Conservation (phyloP, 2,113 vertebrate genomes). For the Gavialis gangeticus region DNA sequence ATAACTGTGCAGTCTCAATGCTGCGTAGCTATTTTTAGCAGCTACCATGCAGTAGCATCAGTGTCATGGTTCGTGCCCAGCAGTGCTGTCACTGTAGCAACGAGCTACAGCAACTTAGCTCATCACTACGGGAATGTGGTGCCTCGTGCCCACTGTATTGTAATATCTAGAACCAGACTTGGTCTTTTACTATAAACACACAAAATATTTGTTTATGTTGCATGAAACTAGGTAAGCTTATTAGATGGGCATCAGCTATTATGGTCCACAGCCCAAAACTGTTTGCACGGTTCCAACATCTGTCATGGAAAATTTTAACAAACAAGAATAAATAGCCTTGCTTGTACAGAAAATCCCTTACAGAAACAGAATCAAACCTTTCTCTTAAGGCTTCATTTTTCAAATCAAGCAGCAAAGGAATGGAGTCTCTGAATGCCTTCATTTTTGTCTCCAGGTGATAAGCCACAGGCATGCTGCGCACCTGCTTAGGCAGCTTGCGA, state of each 20-base stretch:
- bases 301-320: background rate
- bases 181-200: background rate
- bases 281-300: fast-evolving
- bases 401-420: conserved; percentile 93
- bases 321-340: background rate
- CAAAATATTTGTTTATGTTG: background rate
- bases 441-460: conserved; percentile 87
- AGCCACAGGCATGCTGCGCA: conserved; percentile 81
- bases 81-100: too few species aligned
- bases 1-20: too few species aligned
- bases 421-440: conserved; percentile 93
- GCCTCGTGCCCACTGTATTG: background rate
- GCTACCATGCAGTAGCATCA: too few species aligned
- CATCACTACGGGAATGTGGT: too few species aligned
- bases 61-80: too few species aligned
- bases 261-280: background rate
- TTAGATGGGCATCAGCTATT: background rate
- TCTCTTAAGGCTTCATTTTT: conserved; percentile 95
- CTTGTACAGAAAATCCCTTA: background rate
- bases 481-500: conserved; percentile 85
- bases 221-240: background rate
- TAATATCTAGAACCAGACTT: background rate
- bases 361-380: conserved; percentile 80
- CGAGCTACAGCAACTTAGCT: too few species aligned
- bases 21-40: background rate